phyloP scores from a whole-genome alignment of 35 echinoderm and acorn worm species.

The Lytechinus pictus region DNA sequence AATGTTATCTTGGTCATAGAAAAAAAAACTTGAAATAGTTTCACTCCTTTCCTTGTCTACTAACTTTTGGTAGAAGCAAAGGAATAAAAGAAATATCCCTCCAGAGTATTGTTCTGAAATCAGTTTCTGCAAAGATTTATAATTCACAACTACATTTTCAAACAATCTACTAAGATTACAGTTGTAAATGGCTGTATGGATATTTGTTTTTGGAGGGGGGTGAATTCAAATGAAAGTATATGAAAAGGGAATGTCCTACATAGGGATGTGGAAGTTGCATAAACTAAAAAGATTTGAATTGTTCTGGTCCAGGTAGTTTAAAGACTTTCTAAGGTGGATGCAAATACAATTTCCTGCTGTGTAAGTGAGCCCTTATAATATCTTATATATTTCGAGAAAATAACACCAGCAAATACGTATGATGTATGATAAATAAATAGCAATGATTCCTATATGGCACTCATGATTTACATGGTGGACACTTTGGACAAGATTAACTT shows the following conservation, averaged over 20 bases:
- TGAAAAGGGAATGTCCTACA: not conserved
- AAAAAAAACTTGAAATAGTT: not conserved
- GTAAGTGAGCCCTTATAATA: not conserved
- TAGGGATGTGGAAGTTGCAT: not conserved
- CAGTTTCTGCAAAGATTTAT: not conserved
- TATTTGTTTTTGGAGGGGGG: not conserved
- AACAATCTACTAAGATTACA: not conserved
- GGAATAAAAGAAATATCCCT: not conserved
- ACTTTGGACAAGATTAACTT: not conserved
- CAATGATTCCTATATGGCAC: not conserved
- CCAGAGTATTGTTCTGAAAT: not conserved
- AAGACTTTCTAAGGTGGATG: not conserved
- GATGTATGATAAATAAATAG: not conserved
- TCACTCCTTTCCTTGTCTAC: not conserved
- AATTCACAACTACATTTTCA: not conserved
- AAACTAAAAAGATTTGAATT: not conserved
- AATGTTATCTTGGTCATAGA: not conserved
- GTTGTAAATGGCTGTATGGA: not conserved
- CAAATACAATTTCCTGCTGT: not conserved
- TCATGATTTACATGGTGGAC: not conserved
- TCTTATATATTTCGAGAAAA: not conserved
- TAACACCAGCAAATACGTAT: not conserved
- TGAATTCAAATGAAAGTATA: not conserved
- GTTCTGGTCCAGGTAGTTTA: not conserved
- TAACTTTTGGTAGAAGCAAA: not conserved